Evolutionary conservation across 2,888 invertebrate species (phyloP).

Genomic region (Eilema griseolum): DNA sequence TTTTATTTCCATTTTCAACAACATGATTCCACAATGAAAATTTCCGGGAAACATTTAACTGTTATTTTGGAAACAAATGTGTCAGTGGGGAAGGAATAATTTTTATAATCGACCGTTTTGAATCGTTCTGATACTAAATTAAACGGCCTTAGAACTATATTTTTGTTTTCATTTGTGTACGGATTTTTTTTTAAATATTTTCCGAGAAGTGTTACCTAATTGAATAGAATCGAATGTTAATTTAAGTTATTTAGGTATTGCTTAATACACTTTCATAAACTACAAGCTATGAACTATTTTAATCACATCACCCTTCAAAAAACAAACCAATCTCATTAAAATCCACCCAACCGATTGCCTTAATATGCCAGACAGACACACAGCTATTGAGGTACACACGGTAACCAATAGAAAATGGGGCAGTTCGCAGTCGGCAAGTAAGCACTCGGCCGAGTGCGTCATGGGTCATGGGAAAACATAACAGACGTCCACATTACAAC

Average conservation of each 20-base stretch:
- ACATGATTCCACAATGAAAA: background rate
- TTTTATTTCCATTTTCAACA: background rate
- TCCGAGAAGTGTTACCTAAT: too few species aligned
- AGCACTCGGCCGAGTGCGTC: background rate
- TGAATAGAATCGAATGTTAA: too few species aligned
- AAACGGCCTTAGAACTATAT: background rate
- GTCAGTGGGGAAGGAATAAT: background rate
- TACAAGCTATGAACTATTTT: background rate
- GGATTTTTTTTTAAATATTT: too few species aligned
- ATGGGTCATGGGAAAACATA: slow-evolving; percentile 39
- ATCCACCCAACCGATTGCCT: background rate
- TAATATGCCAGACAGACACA: background rate
- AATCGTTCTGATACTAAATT: too few species aligned
- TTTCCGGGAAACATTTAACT: background rate
- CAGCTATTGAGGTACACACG: background rate
- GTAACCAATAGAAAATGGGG: background rate
- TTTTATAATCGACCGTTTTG: background rate
- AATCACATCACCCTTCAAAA: background rate
- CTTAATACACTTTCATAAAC: too few species aligned
- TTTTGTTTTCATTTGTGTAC: too few species aligned
- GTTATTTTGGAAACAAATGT: background rate
- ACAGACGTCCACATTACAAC: background rate
- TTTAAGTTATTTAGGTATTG: too few species aligned
- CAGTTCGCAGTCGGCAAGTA: background rate
- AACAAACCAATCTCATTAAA: background rate